These are phyloP conservation scores for Centropristis striata DNA, from an alignment of 2,113 vertebrate genomes.

Conservation along the genomic window DNA sequence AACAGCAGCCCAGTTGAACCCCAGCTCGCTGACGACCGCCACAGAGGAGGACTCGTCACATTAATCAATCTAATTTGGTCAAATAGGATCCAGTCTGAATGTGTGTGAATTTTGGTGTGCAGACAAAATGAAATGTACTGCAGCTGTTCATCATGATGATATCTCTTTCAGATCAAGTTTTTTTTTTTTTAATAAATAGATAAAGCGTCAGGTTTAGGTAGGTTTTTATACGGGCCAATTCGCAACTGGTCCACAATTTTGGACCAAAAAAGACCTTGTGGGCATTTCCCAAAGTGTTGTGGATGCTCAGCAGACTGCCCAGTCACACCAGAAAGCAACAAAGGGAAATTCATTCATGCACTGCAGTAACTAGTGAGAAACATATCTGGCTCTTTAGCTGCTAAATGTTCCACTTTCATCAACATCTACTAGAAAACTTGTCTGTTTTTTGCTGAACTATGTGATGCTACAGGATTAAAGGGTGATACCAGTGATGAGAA, in stretches of 20 bases:
- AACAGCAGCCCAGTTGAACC: background rate
- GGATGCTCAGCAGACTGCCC: slow-evolving; percentile 1
- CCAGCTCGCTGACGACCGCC: background rate
- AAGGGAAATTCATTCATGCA: background rate
- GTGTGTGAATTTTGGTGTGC: background rate
- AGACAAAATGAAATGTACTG: background rate
- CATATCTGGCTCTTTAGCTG: background rate
- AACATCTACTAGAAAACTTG: background rate
- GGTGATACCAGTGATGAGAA: background rate
- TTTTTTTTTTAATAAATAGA: no score
- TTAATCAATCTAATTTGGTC: background rate
- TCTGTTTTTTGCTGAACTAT: background rate
- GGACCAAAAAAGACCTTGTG: background rate
- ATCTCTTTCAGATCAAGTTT: background rate
- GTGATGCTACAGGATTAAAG: background rate
- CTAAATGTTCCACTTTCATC: background rate
- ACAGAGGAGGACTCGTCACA: background rate
- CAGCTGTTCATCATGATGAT: background rate
- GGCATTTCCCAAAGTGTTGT: background rate
- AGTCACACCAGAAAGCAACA: background rate
- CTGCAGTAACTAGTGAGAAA: background rate
- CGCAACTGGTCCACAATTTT: background rate
- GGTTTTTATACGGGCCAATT: background rate
- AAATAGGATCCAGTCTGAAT: background rate
- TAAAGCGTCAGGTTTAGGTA: background rate